Evolutionary conservation across 2,797 vertebrate species (phyloP).

Genomic region (Catamblyrhynchus diadema): DNA sequence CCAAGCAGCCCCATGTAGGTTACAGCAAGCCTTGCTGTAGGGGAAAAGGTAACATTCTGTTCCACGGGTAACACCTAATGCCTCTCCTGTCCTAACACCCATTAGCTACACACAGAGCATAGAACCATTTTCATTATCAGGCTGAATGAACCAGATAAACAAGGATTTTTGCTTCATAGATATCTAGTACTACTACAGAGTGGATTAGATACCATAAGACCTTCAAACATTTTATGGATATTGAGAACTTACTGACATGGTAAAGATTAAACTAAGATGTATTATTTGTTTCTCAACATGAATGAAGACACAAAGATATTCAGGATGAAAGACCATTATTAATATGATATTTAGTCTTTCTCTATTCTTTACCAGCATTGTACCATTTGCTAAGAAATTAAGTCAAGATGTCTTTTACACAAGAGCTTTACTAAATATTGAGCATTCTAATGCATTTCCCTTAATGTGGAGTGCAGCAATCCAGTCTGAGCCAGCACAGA

Average conservation of each 20-base stretch:
- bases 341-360: background rate
- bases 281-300: background rate
- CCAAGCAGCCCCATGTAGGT: background rate
- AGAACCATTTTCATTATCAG: background rate
- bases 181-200: background rate
- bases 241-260: background rate
- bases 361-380: background rate
- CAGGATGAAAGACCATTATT: background rate
- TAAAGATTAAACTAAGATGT: background rate
- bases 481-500: background rate
- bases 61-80: background rate
- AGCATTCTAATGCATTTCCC: background rate
- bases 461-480: background rate
- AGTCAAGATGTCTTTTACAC: background rate
- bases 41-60: background rate
- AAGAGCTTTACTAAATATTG: background rate
- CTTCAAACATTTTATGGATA: background rate
- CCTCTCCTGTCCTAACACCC: background rate
- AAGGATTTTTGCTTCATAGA: background rate
- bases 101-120: background rate
- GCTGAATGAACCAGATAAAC: background rate
- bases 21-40: background rate
- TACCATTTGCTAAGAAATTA: background rate
- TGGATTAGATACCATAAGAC: background rate
- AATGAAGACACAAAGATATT: background rate